A percentile compares a stretch with the other conserved stretches of the same genome.
Conservation (phyloP, 92 coral and sea anemone species). For the Parazoanthus swiftii region DNA sequence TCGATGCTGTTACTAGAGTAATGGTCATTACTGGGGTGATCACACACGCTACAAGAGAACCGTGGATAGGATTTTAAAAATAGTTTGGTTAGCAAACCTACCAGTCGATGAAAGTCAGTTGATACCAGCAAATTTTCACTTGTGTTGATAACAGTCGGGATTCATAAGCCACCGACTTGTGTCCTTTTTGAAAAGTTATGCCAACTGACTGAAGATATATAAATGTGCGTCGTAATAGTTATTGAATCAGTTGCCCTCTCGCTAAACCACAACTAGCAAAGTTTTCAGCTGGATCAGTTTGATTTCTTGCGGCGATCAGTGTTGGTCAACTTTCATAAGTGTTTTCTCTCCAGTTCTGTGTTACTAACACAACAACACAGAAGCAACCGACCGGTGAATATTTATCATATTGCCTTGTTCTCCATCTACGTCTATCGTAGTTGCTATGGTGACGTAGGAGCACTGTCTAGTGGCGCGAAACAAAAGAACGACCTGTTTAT, state of each 20-base stretch:
- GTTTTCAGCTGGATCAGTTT: neutral
- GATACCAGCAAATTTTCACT: neutral
- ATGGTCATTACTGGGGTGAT: conserved; percentile 19
- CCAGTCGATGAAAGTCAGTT: neutral
- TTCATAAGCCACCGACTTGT: neutral
- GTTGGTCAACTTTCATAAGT: neutral
- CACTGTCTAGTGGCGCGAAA: neutral
- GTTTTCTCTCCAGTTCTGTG: neutral
- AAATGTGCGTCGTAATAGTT: neutral
- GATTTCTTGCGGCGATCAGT: neutral
- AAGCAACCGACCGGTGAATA: neutral
- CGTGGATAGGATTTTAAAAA: neutral
- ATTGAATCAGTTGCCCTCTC: too few relatives aligned
- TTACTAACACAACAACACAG: conserved; percentile 2
- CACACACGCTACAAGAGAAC: neutral
- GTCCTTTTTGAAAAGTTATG: neutral
- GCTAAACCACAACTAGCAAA: neutral
- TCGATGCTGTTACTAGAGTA: neutral
- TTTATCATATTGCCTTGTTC: neutral
- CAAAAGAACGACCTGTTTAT: neutral
- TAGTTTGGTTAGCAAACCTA: neutral
- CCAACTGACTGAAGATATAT: neutral
- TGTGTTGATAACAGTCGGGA: neutral
- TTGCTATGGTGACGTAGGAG: conserved; percentile 16
- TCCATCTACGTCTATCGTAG: neutral